Evolutionary conservation across 2,797 vertebrate species (phyloP).

Genomic region (Urophycis tenuis): DNA sequence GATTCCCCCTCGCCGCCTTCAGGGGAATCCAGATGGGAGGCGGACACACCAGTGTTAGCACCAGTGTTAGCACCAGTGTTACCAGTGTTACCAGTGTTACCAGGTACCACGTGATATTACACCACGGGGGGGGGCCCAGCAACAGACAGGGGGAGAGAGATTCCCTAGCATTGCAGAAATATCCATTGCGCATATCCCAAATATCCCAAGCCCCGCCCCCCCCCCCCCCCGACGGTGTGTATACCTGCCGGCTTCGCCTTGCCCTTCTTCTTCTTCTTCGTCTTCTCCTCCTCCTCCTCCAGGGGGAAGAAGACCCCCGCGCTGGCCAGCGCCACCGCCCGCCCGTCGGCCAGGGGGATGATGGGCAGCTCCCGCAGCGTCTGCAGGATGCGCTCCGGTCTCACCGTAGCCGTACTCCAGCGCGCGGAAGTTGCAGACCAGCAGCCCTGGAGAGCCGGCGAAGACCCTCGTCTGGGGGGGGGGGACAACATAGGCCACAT

Average conservation of each 20-base stretch:
- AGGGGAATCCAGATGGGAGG: no score
- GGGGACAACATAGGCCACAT: no score
- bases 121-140: neutral
- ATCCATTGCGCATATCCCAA: neutral
- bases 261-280: conserved; percentile 46
- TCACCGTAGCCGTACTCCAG: conserved; percentile 72
- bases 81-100: no score
- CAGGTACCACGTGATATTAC: neutral
- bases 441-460: conserved; percentile 64
- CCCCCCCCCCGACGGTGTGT: neutral
- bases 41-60: no score
- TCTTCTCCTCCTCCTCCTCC: conserved; percentile 53
- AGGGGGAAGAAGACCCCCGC: conserved; percentile 73
- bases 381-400: conserved; percentile 57
- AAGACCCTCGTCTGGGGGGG: conserved; percentile 53
- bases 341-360: conserved; percentile 72
- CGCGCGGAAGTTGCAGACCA: conserved; percentile 74
- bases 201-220: no score
- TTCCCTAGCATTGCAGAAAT: neutral
- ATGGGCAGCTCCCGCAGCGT: conserved; percentile 68
- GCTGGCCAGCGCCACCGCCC: conserved; percentile 60
- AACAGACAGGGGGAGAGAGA: neutral
- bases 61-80: no score
- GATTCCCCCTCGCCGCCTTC: no score
- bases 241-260: conserved; percentile 39